Evolutionary conservation across 2,888 invertebrate genomes (phyloP).

Genomic region (Anodontia alba): DNA sequence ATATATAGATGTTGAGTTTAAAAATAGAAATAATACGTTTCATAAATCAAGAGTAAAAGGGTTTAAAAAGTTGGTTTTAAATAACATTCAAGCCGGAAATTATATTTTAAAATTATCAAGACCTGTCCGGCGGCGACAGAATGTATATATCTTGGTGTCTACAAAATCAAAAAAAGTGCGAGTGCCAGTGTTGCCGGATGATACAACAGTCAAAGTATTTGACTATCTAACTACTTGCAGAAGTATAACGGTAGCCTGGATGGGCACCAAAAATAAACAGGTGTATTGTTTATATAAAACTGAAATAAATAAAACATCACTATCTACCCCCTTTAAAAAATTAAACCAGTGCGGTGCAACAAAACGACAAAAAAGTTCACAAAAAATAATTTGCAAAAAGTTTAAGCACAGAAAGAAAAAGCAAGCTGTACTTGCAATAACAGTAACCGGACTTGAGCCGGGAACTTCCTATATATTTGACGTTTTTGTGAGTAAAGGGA

Average conservation of each 20-base stretch:
- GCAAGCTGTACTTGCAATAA: constrained; percentile 75
- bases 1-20: constrained; percentile 66
- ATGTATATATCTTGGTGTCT: constrained; percentile 67
- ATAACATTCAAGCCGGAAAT: constrained; percentile 65
- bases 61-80: constrained; percentile 65
- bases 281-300: constrained; percentile 83
- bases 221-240: constrained; percentile 78
- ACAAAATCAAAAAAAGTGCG: constrained; percentile 63
- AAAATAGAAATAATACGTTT: constrained; percentile 58
- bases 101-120: constrained; percentile 67
- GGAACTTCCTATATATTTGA: constrained; percentile 80
- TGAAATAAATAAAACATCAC: constrained; percentile 54
- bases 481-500: constrained; percentile 78
- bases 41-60: constrained; percentile 65
- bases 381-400: constrained; percentile 63
- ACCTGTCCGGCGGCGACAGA: constrained; percentile 60
- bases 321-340: constrained; percentile 46
- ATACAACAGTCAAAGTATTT: constrained; percentile 78
- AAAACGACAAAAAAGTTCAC: constrained; percentile 44
- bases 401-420: constrained; percentile 66
- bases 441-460: constrained; percentile 76
- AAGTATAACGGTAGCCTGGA: constrained; percentile 83
- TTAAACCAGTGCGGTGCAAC: constrained; percentile 60
- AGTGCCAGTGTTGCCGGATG: constrained; percentile 78
- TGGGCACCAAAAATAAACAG: constrained; percentile 78